Conservation (phyloP, 2,888 invertebrate species). For the Lithophane socia region DNA sequence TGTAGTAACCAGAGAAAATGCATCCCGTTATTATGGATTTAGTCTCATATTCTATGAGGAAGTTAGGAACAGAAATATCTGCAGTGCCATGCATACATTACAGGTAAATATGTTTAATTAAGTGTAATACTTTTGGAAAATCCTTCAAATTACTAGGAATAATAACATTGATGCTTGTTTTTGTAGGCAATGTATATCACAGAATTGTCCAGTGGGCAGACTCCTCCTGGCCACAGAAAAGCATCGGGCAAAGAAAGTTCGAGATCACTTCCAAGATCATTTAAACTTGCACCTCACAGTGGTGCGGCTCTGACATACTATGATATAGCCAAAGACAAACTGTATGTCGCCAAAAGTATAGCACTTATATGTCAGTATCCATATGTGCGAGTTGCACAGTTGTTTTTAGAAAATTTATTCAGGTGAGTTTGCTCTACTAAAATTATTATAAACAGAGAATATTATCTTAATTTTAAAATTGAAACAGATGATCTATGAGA, state of each 20-base stretch:
- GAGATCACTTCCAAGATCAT: slow-evolving; percentile 96
- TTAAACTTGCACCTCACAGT: slow-evolving; percentile 95
- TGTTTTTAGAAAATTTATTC: slow-evolving; percentile 96
- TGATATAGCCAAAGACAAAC: slow-evolving; percentile 97
- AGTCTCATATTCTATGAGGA: slow-evolving; percentile 99
- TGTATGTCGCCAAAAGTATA: slow-evolving; percentile 98
- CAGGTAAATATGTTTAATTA: slow-evolving; percentile 90
- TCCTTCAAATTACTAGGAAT: background rate
- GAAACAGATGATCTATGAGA: background rate
- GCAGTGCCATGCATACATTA: slow-evolving; percentile 98
- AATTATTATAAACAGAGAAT: slow-evolving; percentile 1
- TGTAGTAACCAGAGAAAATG: slow-evolving; percentile 99
- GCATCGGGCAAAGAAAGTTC: slow-evolving; percentile 92
- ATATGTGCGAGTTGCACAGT: slow-evolving; percentile 96
- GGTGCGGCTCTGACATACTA: slow-evolving; percentile 96
- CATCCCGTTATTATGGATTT: slow-evolving; percentile 98
- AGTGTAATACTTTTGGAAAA: background rate
- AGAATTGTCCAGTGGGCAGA: slow-evolving; percentile 95
- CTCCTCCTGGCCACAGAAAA: slow-evolving; percentile 91
- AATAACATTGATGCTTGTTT: slow-evolving; percentile 24
- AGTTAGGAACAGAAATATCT: slow-evolving; percentile 97
- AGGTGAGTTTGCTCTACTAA: slow-evolving; percentile 89
- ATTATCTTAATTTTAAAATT: background rate
- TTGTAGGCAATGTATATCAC: slow-evolving; percentile 96
- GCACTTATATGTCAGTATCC: slow-evolving; percentile 97